These are phyloP conservation scores for Corythaixoides concolor DNA, from an alignment of 2,113 vertebrate species.

Conservation along the genomic window DNA sequence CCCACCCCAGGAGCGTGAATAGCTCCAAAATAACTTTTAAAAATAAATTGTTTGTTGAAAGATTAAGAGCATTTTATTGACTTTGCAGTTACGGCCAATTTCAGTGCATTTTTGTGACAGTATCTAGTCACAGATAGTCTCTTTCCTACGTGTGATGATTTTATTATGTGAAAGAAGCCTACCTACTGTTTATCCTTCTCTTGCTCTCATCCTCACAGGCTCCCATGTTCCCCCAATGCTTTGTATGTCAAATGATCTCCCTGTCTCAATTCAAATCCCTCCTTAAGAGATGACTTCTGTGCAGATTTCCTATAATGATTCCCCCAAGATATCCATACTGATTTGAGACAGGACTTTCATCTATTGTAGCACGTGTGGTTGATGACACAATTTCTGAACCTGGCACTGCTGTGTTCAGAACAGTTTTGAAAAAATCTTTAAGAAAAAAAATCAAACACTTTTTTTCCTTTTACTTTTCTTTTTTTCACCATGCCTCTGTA, in stretches of 20 bases:
- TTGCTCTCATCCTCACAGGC: not conserved
- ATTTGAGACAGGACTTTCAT: conserved; percentile 17
- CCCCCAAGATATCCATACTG: conserved; percentile 41
- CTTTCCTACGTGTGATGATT: conserved; percentile 44
- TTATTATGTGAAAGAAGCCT: conserved; percentile 51
- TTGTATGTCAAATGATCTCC: conserved; percentile 4
- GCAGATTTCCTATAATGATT: conserved; percentile 53
- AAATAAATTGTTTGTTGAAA: conserved; percentile 67
- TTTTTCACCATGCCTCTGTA: not conserved
- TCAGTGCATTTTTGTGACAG: conserved; percentile 44
- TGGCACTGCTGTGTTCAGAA: not conserved
- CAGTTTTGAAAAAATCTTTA: not conserved
- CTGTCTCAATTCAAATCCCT: conserved; percentile 40
- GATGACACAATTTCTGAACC: conserved; percentile 32
- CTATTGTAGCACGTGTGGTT: not conserved
- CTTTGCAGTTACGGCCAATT: conserved; percentile 61
- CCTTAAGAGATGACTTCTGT: conserved; percentile 40
- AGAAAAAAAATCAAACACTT: not conserved
- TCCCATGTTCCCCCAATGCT: not conserved
- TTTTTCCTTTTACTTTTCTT: not conserved
- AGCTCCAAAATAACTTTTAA: conserved; percentile 49
- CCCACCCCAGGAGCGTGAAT: conserved; percentile 25
- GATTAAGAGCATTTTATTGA: conserved; percentile 66
- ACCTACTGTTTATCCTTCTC: conserved; percentile 36
- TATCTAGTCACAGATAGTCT: conserved; percentile 54